Conservation (phyloP, 2,888 invertebrate species). For the Acleris cristana region DNA sequence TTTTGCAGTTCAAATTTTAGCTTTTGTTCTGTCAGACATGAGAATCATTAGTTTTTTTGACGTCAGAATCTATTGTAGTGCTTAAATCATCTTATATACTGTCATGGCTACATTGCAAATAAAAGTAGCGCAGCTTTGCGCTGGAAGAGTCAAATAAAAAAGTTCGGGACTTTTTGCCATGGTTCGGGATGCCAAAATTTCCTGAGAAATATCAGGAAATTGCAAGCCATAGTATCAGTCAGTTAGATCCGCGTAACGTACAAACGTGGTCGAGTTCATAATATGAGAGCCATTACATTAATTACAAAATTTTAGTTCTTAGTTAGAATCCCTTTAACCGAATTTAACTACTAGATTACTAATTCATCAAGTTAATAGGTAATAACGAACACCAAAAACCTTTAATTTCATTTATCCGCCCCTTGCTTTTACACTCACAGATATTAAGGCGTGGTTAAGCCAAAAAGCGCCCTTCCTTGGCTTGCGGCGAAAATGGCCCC, state of each 20-base stretch:
- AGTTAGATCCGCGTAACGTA: too few relatives aligned
- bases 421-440: conserved; percentile 52
- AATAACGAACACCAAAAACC: conserved; percentile 34
- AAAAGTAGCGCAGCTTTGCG: background rate
- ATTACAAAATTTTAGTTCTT: too few relatives aligned
- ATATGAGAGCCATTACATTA: too few relatives aligned
- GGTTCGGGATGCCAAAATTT: too few relatives aligned
- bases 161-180: too few relatives aligned
- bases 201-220: too few relatives aligned
- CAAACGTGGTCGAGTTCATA: too few relatives aligned
- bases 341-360: conserved; percentile 11
- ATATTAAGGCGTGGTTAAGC: conserved; percentile 72
- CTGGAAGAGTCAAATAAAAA: too few relatives aligned
- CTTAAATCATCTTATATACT: background rate
- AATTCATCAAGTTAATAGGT: conserved; percentile 20
- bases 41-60: conserved; percentile 17
- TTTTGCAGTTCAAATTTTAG: conserved; percentile 33
- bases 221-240: too few relatives aligned
- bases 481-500: conserved; percentile 74
- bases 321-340: background rate
- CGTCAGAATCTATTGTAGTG: background rate
- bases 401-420: conserved; percentile 43
- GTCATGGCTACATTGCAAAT: background rate
- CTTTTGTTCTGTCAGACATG: conserved; percentile 33
- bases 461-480: conserved; percentile 66